A percentile compares a stretch with the other conserved stretches of the same genome.
Conservation (phyloP, 2,113 vertebrate species). For the Callionymus lyra region DNA sequence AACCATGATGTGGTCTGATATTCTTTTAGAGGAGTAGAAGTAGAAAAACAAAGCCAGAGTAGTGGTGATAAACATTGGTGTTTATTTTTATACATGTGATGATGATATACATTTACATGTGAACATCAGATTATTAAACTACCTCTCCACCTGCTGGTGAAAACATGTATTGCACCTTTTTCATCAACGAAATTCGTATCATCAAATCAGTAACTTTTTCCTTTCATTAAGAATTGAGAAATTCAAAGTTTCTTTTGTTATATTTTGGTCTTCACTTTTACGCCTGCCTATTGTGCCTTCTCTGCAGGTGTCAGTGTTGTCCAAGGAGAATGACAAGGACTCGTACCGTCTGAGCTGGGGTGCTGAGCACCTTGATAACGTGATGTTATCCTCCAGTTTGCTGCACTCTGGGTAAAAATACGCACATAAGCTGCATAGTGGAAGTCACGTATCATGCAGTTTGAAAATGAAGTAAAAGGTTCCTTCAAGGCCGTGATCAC, state of each 20-base stretch:
- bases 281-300: background rate
- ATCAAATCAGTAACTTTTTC: too few species aligned
- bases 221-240: too few species aligned
- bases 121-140: background rate
- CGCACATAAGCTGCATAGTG: conserved; percentile 7
- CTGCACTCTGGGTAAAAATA: conserved; percentile 83
- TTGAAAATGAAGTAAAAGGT: background rate
- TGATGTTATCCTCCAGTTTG: conserved; percentile 85
- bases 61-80: too few species aligned
- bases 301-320: conserved; percentile 72
- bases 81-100: too few species aligned
- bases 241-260: too few species aligned
- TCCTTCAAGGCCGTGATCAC: background rate
- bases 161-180: too few species aligned
- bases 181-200: too few species aligned
- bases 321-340: conserved; percentile 81
- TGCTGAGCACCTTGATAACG: conserved; percentile 90
- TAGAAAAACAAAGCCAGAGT: too few species aligned
- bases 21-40: too few species aligned
- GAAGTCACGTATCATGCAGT: background rate
- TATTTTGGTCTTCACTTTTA: background rate
- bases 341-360: conserved; percentile 91
- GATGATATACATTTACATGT: too few species aligned
- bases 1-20: too few species aligned
- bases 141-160: too few species aligned